These are phyloP conservation scores for Ursus arctos DNA, from an alignment of 2,113 vertebrate species.

Conservation along the genomic window DNA sequence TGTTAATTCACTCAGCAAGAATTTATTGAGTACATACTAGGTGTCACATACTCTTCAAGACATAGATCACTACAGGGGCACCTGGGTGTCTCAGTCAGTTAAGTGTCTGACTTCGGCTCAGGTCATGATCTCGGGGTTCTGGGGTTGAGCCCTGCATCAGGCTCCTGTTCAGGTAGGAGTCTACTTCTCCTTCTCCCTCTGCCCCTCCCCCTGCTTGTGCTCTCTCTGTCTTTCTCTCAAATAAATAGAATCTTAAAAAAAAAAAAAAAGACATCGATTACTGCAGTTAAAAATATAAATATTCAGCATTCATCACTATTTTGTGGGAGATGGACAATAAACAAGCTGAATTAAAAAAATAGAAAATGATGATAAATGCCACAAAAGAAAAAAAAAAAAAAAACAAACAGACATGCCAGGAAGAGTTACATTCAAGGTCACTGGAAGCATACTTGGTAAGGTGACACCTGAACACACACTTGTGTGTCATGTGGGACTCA, in stretches of 20 bases:
- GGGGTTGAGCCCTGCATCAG: no score
- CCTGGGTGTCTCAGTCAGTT: neutral
- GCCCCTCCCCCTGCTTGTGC: no score
- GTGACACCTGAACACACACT: neutral
- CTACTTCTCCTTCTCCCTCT: neutral
- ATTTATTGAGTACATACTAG: neutral
- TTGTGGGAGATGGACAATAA: neutral
- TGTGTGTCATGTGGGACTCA: neutral
- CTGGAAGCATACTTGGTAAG: neutral
- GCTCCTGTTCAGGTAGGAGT: neutral
- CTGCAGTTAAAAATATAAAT: neutral
- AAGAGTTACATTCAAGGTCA: neutral
- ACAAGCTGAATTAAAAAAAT: neutral
- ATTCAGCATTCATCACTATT: neutral
- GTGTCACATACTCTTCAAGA: neutral
- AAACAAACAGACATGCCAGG: no score
- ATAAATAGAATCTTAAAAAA: neutral
- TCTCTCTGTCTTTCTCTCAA: neutral
- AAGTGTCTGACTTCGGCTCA: neutral
- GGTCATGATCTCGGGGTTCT: neutral
- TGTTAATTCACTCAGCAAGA: neutral
- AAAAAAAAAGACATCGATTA: neutral
- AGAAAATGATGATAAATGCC: neutral
- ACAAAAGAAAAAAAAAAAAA: neutral
- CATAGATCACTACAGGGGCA: neutral